Percentiles rank a stretch among this genome's conserved stretches.
These are phyloP conservation scores for Scomber colias DNA, from an alignment of 2,113 vertebrate species.

Conservation along the genomic window DNA sequence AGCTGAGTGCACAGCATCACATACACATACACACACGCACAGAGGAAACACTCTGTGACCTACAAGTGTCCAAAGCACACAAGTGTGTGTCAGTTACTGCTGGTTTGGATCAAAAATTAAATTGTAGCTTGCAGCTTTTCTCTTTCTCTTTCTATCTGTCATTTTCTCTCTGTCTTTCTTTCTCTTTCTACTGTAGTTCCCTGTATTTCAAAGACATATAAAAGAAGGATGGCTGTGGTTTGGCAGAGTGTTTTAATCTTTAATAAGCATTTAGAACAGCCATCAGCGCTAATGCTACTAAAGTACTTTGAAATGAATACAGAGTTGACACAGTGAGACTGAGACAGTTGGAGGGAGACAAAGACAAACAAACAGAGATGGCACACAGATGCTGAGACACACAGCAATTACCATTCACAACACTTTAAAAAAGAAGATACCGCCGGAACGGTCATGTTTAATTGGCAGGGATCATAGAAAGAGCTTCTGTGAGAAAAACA, in stretches of 20 bases:
- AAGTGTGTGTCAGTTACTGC: constrained; percentile 72
- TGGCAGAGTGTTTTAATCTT: constrained; percentile 71
- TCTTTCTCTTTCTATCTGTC: not conserved
- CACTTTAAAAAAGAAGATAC: constrained; percentile 11
- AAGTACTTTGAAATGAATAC: constrained; percentile 67
- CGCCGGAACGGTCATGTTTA: constrained; percentile 37
- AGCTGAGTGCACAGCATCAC: constrained; percentile 74
- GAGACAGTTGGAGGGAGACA: constrained; percentile 46
- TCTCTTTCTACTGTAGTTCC: constrained; percentile 28
- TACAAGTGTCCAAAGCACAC: constrained; percentile 79
- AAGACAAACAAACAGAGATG: constrained; percentile 55
- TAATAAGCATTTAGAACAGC: constrained; percentile 74
- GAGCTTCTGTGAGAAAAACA: constrained; percentile 14
- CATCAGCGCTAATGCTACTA: constrained; percentile 66
- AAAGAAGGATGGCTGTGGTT: constrained; percentile 41
- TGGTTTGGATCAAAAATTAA: constrained; percentile 74
- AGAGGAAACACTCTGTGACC: constrained; percentile 66
- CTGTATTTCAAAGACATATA: constrained; percentile 54
- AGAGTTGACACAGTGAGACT: constrained; percentile 57
- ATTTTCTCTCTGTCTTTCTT: constrained; percentile 8
- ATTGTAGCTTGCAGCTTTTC: constrained; percentile 67
- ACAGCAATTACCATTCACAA: constrained; percentile 6
- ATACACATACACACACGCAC: constrained; percentile 42
- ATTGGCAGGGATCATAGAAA: constrained; percentile 46
- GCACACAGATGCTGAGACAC: constrained; percentile 13